phyloP scores from a whole-genome alignment of 2,113 vertebrate species.

The Zosterops pallidus region DNA sequence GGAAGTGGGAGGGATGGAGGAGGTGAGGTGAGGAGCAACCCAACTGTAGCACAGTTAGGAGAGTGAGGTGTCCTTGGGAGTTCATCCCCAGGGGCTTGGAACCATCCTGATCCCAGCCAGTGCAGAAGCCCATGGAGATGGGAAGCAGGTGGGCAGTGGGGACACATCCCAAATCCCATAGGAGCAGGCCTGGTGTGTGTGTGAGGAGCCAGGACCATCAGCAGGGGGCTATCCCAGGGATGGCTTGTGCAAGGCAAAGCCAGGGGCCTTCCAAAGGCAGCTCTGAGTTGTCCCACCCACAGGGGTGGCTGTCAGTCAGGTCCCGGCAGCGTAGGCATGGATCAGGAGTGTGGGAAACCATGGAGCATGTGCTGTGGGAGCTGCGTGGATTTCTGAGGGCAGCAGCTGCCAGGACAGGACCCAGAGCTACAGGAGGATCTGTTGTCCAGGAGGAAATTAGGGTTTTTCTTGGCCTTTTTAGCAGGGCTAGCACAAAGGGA shows the following conservation, averaged over 20 bases:
- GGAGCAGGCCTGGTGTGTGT: background rate
- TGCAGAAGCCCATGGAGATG: background rate
- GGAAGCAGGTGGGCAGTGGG: background rate
- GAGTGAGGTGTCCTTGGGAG: background rate
- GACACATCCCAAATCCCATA: background rate
- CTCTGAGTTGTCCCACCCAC: background rate
- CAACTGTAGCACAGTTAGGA: background rate
- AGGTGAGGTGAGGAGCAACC: background rate
- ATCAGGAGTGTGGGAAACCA: background rate
- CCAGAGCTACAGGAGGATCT: background rate
- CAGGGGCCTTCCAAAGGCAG: background rate
- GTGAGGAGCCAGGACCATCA: background rate
- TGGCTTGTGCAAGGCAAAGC: background rate
- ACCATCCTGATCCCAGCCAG: background rate
- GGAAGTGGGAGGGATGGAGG: background rate
- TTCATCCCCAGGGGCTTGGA: background rate
- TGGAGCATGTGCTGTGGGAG: background rate
- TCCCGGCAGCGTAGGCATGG: accelerated
- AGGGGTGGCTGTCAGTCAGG: background rate
- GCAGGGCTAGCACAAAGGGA: background rate
- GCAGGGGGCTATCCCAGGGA: background rate
- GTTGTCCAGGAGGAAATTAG: background rate
- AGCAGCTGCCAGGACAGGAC: background rate
- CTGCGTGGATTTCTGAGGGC: background rate
- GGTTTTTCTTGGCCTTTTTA: background rate